Evolutionary conservation across 2,888 invertebrate species (phyloP).

Genomic region (Ypsolopha scabrella): DNA sequence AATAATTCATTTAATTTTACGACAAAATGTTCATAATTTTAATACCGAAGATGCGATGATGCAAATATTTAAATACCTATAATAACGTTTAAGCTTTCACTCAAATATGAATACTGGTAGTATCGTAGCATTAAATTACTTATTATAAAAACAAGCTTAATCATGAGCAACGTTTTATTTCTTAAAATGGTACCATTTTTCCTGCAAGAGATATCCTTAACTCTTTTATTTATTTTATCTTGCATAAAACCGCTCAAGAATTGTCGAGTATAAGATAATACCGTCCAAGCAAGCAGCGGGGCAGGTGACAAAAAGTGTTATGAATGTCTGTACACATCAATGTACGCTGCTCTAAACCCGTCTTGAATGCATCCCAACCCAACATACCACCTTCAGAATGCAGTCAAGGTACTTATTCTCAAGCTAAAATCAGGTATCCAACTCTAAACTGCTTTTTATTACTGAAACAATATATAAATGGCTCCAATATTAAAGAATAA

Average conservation of each 20-base stretch:
- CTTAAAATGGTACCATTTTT: neutral
- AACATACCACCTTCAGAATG: slow-evolving; percentile 21
- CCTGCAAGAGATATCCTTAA: neutral
- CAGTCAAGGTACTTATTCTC: neutral
- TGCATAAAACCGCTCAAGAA: neutral
- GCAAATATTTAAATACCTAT: too few species aligned
- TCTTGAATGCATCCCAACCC: slow-evolving; percentile 30
- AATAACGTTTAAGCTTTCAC: too few species aligned
- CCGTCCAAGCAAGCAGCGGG: slow-evolving; percentile 10
- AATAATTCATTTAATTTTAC: too few species aligned
- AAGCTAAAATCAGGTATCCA: neutral
- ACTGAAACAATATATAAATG: slow-evolving; percentile 1
- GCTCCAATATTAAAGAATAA: slow-evolving; percentile 5
- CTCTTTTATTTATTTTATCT: neutral
- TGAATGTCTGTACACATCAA: slow-evolving; percentile 41
- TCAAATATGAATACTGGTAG: too few species aligned
- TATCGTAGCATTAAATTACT: too few species aligned
- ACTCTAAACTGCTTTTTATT: neutral
- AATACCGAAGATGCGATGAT: too few species aligned
- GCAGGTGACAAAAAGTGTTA: slow-evolving; percentile 58
- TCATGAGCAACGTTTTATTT: neutral
- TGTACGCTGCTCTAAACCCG: slow-evolving; percentile 50
- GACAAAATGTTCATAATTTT: too few species aligned
- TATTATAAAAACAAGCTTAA: too few species aligned
- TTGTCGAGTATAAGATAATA: neutral